A percentile compares a stretch with the other conserved stretches of the same genome.
Evolutionary conservation across 2,113 vertebrate species (phyloP).

Genomic region (Pseudolaguvia tuberculata): DNA sequence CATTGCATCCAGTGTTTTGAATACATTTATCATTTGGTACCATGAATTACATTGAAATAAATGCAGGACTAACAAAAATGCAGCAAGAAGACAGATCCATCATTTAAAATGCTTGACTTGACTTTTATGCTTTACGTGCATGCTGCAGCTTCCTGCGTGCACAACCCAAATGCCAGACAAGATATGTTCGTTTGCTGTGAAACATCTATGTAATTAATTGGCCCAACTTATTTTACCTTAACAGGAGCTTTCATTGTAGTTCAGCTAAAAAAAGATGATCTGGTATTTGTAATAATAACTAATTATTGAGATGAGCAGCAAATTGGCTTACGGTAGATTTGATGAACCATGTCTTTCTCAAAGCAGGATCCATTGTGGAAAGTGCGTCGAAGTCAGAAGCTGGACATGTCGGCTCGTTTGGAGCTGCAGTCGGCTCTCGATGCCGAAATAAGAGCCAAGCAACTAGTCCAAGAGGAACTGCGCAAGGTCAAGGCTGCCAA

Average conservation of each 20-base stretch:
- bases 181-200: background rate
- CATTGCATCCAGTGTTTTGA: background rate
- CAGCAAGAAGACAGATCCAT: too few relatives aligned
- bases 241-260: background rate
- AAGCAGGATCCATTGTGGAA: slow-evolving; percentile 94
- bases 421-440: slow-evolving; percentile 96
- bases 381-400: slow-evolving; percentile 91
- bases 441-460: slow-evolving; percentile 92
- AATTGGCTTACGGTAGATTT: background rate
- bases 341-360: background rate
- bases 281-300: too few relatives aligned
- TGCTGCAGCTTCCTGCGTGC: background rate
- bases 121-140: background rate
- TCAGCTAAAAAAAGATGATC: too few relatives aligned
- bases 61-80: too few relatives aligned
- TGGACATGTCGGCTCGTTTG: slow-evolving; percentile 95
- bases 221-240: too few relatives aligned
- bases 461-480: slow-evolving; percentile 89
- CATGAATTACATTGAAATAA: too few relatives aligned
- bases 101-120: background rate
- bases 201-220: background rate
- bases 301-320: background rate
- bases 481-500: slow-evolving; percentile 82
- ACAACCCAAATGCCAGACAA: background rate
- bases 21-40: too few relatives aligned